Evolutionary conservation across 2,113 vertebrate species (phyloP).

Genomic region (Atlantisia rogersi): DNA sequence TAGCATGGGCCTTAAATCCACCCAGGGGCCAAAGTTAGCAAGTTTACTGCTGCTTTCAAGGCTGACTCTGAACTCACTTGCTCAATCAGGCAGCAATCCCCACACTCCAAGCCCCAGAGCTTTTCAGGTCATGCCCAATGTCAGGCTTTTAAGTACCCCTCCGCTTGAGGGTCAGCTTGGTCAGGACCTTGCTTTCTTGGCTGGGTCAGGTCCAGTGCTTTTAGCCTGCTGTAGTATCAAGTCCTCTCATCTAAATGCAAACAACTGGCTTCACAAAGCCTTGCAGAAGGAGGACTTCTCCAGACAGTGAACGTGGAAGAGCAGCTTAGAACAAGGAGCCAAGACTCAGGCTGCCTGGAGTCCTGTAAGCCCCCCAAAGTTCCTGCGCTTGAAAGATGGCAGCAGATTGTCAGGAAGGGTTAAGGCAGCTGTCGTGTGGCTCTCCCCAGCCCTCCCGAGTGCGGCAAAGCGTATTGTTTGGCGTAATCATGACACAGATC

Average conservation of each 20-base stretch:
- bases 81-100: fast-evolving
- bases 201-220: neutral
- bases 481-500: slow-evolving; percentile 76
- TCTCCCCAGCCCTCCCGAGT: slow-evolving; percentile 63
- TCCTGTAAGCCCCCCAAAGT: no score
- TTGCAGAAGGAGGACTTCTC: neutral
- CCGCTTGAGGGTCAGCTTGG: neutral
- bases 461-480: slow-evolving; percentile 74
- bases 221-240: neutral
- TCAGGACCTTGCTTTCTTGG: neutral
- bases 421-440: slow-evolving; percentile 68
- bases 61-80: neutral
- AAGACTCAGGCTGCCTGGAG: no score
- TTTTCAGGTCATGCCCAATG: fast-evolving
- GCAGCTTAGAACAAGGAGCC: neutral
- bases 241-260: neutral
- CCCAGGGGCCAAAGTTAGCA: fast-evolving
- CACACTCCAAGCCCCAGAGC: neutral
- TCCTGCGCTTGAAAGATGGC: no score
- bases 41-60: neutral
- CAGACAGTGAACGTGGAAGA: neutral
- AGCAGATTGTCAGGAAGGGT: slow-evolving; percentile 75
- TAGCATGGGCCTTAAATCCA: neutral
- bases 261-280: neutral
- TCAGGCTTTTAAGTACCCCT: neutral